A percentile compares a stretch with the other conserved stretches of the same genome.
Conservation (phyloP, 2,888 invertebrate genomes). For the Bombyx huttoni region DNA sequence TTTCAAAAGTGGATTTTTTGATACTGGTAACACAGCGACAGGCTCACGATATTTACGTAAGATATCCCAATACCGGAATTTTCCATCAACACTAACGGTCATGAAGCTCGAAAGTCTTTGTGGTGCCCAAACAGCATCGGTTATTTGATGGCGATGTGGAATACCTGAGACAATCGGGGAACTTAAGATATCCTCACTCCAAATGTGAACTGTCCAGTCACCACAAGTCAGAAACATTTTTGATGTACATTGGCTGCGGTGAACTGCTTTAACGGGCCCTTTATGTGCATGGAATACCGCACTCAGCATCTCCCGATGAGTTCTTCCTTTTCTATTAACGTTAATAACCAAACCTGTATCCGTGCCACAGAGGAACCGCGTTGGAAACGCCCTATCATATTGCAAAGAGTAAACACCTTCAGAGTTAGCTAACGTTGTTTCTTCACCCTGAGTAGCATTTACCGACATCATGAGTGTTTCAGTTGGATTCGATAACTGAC, state of each 20-base stretch:
- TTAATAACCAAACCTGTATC: constrained; percentile 56
- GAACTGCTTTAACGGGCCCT: constrained; percentile 73
- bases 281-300: constrained; percentile 68
- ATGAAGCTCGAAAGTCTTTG: constrained; percentile 45
- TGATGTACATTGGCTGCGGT: constrained; percentile 75
- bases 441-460: constrained; percentile 48
- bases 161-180: constrained; percentile 35
- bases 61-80: constrained; percentile 84
- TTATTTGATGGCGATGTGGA: constrained; percentile 23
- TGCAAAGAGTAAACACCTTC: constrained; percentile 76
- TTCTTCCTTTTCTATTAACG: constrained; percentile 78
- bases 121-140: constrained; percentile 37
- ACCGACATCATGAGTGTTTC: constrained; percentile 75
- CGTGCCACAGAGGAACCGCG: constrained; percentile 54
- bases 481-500: constrained; percentile 70
- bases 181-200: constrained; percentile 76
- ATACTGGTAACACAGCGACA: constrained; percentile 74
- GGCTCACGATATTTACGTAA: constrained; percentile 79
- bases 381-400: constrained; percentile 77
- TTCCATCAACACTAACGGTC: constrained; percentile 69
- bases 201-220: constrained; percentile 75
- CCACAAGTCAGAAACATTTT: constrained; percentile 79
- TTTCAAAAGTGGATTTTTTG: constrained; percentile 61
- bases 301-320: constrained; percentile 72
- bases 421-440: constrained; percentile 52